Conservation (phyloP, 2,888 invertebrate genomes). For the Catocala sponsa region DNA sequence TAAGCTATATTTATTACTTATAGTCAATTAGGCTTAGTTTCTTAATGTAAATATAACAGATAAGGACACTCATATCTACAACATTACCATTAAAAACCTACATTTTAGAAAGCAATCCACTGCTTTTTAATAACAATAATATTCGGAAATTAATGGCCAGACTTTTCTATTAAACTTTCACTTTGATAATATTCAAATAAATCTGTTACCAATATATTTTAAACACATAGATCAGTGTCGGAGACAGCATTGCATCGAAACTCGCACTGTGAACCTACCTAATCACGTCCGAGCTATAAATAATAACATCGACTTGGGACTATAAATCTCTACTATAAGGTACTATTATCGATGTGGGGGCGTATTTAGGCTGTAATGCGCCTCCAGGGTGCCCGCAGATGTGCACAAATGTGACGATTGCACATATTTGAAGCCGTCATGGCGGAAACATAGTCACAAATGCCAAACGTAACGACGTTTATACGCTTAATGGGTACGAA, state of each 20-base stretch:
- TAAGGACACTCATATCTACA: not conserved
- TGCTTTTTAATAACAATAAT: not conserved
- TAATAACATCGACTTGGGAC: slow-evolving; percentile 51
- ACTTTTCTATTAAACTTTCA: not conserved
- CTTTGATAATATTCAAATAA: no score
- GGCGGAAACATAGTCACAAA: not conserved
- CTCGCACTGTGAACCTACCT: slow-evolving; percentile 27
- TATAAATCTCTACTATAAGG: slow-evolving; percentile 48
- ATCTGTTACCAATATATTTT: no score
- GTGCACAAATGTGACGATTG: slow-evolving; percentile 7
- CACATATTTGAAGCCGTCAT: not conserved
- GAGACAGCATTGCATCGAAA: slow-evolving; percentile 1
- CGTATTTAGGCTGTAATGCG: slow-evolving; percentile 50
- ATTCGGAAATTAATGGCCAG: not conserved
- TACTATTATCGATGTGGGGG: slow-evolving; percentile 45
- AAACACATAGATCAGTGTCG: slow-evolving; percentile 19
- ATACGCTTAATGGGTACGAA: not conserved
- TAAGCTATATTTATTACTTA: no score
- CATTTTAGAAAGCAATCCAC: no score
- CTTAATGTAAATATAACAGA: no score
- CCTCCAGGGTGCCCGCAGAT: slow-evolving; percentile 40
- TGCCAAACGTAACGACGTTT: not conserved
- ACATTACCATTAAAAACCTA: not conserved
- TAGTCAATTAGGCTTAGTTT: no score
- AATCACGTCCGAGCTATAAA: slow-evolving; percentile 51